A percentile compares a stretch with the other conserved stretches of the same genome.
These are phyloP conservation scores for Monodelphis domestica DNA, from an alignment of 2,797 vertebrate genomes.

Conservation along the genomic window DNA sequence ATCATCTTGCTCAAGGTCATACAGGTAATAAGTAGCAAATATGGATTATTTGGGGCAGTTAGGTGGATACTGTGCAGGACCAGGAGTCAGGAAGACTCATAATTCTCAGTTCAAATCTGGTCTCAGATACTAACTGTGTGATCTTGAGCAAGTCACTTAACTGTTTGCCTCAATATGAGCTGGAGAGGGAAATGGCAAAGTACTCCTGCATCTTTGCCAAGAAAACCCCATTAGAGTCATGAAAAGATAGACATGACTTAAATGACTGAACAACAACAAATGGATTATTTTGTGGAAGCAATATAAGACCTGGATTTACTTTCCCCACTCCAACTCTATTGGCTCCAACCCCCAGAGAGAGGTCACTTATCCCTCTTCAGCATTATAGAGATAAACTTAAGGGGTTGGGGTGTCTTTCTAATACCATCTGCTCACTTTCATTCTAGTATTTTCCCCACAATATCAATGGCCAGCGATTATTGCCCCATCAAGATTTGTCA, in stretches of 20 bases:
- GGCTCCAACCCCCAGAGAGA: no score
- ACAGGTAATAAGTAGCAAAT: neutral
- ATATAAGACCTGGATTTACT: neutral
- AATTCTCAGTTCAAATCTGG: neutral
- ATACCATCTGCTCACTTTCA: neutral
- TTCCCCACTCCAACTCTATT: neutral
- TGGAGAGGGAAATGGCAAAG: neutral
- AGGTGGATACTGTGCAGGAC: neutral
- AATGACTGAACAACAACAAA: neutral
- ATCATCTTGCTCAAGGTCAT: neutral
- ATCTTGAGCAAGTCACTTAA: neutral
- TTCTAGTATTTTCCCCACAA: neutral
- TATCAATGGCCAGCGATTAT: neutral
- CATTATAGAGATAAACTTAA: neutral
- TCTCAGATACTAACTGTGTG: neutral
- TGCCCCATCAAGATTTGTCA: neutral
- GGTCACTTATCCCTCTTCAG: neutral
- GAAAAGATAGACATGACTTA: neutral
- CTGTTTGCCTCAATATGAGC: neutral
- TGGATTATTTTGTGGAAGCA: neutral
- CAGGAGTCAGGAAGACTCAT: neutral
- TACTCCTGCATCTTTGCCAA: neutral
- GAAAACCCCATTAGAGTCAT: neutral
- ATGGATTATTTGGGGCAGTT: neutral
- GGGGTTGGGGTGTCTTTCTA: neutral